phyloP scores from a whole-genome alignment of 2,797 vertebrate species.

The Syngnathus rostellatus region DNA sequence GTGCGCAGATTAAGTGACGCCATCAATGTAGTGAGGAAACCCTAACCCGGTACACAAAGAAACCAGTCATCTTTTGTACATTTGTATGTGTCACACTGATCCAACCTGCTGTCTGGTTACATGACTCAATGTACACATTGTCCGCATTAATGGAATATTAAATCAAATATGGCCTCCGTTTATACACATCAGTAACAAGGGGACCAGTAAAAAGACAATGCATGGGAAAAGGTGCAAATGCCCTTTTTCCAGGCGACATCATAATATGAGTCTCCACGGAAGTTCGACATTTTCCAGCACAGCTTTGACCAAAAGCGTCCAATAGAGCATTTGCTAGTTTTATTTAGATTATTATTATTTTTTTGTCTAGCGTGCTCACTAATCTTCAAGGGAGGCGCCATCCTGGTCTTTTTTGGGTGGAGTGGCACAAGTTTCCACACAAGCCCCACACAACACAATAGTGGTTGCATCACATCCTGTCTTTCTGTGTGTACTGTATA shows the following conservation, averaged over 20 bases:
- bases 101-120: neutral
- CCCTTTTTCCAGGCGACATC: neutral
- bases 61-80: constrained; percentile 13
- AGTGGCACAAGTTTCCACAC: constrained; percentile 27
- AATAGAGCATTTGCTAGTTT: neutral
- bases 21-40: constrained; percentile 44
- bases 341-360: neutral
- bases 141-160: neutral
- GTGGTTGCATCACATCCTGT: constrained; percentile 38
- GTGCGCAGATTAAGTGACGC: constrained; percentile 7
- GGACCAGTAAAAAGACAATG: too few relatives aligned
- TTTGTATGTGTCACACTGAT: neutral
- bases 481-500: neutral
- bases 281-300: neutral
- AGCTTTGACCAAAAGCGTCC: neutral
- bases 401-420: constrained; percentile 12
- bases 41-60: constrained; percentile 40
- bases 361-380: neutral
- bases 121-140: constrained; percentile 3
- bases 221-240: neutral
- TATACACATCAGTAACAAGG: neutral
- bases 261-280: neutral
- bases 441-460: constrained; percentile 21
- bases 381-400: neutral
- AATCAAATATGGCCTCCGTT: neutral